These are phyloP conservation scores for Acrocephalus kingi DNA, from an alignment of 2,113 vertebrate species.

Conservation along the genomic window DNA sequence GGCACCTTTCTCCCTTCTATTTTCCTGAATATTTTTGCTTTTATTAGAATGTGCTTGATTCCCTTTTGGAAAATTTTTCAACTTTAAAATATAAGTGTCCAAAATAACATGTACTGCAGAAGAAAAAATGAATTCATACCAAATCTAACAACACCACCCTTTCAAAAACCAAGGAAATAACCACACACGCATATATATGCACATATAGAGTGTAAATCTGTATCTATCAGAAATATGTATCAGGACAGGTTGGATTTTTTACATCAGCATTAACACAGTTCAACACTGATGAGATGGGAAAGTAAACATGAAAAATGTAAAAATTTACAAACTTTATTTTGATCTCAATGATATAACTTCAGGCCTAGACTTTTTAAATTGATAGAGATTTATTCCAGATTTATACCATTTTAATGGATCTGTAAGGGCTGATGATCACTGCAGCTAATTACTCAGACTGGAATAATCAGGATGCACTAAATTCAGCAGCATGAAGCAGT, in stretches of 20 bases:
- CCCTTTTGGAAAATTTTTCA: background rate
- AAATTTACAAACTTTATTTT: background rate
- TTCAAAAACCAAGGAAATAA: background rate
- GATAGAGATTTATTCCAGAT: background rate
- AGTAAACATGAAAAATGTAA: background rate
- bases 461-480: background rate
- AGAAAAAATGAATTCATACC: background rate
- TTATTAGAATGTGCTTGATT: background rate
- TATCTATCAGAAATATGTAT: background rate
- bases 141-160: background rate
- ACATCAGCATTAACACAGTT: background rate
- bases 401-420: background rate
- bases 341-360: background rate
- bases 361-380: background rate
- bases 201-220: background rate
- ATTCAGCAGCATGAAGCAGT: background rate
- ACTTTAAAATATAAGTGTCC: background rate
- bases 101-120: background rate
- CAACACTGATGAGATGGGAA: background rate
- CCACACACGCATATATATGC: rapidly evolving
- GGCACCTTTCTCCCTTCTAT: background rate
- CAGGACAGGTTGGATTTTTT: background rate
- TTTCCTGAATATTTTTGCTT: background rate
- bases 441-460: background rate
- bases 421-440: background rate